Evolutionary conservation across 2,113 vertebrate species (phyloP).

Genomic region (Heterotis niloticus): DNA sequence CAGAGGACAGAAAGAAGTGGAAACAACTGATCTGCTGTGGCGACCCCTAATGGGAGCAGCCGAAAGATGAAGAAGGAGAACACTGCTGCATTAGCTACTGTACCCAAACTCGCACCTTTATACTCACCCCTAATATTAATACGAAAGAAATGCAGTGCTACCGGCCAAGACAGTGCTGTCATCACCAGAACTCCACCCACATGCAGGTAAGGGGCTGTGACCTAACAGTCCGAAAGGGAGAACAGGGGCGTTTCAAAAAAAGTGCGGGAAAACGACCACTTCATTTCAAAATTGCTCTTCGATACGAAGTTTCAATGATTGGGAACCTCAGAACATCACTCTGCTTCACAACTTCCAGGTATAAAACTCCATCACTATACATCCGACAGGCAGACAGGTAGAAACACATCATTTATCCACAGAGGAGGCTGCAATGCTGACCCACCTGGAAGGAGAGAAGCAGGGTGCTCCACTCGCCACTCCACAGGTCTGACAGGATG

Average conservation of each 20-base stretch:
- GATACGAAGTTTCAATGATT: too few relatives aligned
- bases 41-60: too few relatives aligned
- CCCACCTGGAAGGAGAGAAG: constrained; percentile 77
- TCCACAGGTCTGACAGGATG: constrained; percentile 69
- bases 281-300: background rate
- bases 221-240: constrained; percentile 49
- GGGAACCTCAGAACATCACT: too few relatives aligned
- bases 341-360: too few relatives aligned
- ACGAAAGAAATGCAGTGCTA: constrained; percentile 75
- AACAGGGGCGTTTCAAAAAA: background rate
- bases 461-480: constrained; percentile 72
- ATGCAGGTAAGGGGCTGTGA: constrained; percentile 81
- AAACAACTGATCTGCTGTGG: too few relatives aligned
- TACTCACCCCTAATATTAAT: constrained; percentile 71
- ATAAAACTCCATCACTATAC: too few relatives aligned
- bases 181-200: constrained; percentile 70
- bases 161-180: constrained; percentile 76
- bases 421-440: background rate
- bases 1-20: too few relatives aligned
- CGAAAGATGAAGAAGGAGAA: too few relatives aligned
- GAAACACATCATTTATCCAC: too few relatives aligned
- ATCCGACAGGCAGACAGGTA: too few relatives aligned
- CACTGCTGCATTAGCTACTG: too few relatives aligned
- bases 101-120: too few relatives aligned
- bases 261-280: background rate